phyloP scores from a whole-genome alignment of 2,888 invertebrate species.

The Pseudococcus longispinus region DNA sequence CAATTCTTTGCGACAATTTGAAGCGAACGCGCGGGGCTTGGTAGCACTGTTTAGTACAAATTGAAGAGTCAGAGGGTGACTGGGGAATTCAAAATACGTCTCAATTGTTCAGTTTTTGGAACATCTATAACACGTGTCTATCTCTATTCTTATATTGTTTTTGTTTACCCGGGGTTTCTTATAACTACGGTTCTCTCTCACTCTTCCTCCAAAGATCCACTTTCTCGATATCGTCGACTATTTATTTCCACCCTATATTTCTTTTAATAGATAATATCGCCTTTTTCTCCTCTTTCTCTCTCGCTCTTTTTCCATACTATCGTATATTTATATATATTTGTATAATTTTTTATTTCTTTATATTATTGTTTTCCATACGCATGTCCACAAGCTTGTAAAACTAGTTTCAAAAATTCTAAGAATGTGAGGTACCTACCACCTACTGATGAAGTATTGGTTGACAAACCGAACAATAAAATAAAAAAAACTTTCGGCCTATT shows the following conservation, averaged over 20 bases:
- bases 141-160: slow-evolving; percentile 56
- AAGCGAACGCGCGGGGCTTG: slow-evolving; percentile 24
- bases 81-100: slow-evolving; percentile 56
- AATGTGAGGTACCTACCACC: slow-evolving; percentile 31
- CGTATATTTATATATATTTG: not conserved
- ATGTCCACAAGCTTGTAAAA: slow-evolving; percentile 46
- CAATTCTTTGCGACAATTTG: slow-evolving; percentile 56
- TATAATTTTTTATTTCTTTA: slow-evolving; percentile 40
- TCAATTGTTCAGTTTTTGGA: slow-evolving; percentile 56
- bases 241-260: slow-evolving; percentile 56
- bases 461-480: not conserved
- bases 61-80: slow-evolving; percentile 54
- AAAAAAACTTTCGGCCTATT: not conserved
- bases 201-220: slow-evolving; percentile 46
- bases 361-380: slow-evolving; percentile 37
- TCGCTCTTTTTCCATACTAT: not conserved
- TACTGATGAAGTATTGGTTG: not conserved
- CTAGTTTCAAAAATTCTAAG: slow-evolving; percentile 51
- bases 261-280: slow-evolving; percentile 55
- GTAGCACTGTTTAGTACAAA: slow-evolving; percentile 54
- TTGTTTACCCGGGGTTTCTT: slow-evolving; percentile 30
- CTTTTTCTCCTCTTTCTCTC: not conserved
- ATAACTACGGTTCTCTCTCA: not conserved
- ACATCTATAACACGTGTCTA: slow-evolving; percentile 57
- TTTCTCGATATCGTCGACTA: slow-evolving; percentile 55